Evolutionary conservation across 2,888 invertebrate species (phyloP).

Genomic region (Athetis lepigone): DNA sequence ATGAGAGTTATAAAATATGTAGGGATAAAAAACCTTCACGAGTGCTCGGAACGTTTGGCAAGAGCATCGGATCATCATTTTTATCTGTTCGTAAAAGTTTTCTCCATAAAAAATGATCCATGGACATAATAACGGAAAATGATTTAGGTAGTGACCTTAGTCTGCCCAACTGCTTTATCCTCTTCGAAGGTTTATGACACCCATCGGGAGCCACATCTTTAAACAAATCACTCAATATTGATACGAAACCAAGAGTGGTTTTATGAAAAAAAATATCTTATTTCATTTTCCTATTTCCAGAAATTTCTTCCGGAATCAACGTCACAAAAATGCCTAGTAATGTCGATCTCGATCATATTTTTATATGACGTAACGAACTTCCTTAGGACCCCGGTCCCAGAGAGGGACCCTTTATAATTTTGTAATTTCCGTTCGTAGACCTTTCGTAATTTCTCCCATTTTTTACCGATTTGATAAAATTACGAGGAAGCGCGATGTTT

Average conservation of each 20-base stretch:
- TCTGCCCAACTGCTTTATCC: neutral
- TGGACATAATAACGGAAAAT: conserved; percentile 4
- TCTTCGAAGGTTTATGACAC: conserved; percentile 2
- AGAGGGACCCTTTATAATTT: conserved; percentile 49
- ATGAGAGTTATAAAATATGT: conserved; percentile 8
- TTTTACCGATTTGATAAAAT: conserved; percentile 52
- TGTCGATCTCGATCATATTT: conserved; percentile 49
- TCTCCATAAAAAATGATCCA: conserved; percentile 10
- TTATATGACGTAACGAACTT: conserved; percentile 53
- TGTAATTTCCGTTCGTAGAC: conserved; percentile 56
- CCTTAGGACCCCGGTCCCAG: conserved; percentile 30
- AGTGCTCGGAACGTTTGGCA: neutral
- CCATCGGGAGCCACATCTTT: neutral
- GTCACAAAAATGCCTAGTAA: conserved; percentile 45
- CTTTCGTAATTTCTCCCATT: conserved; percentile 48
- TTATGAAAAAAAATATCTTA: neutral
- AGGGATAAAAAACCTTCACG: conserved; percentile 3
- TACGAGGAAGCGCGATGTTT: conserved; percentile 32
- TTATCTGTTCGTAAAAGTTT: conserved; percentile 19
- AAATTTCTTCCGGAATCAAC: conserved; percentile 21
- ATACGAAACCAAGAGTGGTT: neutral
- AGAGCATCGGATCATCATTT: conserved; percentile 19
- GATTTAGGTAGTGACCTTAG: conserved; percentile 1
- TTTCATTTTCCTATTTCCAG: conserved; percentile 17
- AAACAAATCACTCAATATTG: neutral